Evolutionary conservation across 2,888 invertebrate species (phyloP).

Genomic region (Nyleta sp.): DNA sequence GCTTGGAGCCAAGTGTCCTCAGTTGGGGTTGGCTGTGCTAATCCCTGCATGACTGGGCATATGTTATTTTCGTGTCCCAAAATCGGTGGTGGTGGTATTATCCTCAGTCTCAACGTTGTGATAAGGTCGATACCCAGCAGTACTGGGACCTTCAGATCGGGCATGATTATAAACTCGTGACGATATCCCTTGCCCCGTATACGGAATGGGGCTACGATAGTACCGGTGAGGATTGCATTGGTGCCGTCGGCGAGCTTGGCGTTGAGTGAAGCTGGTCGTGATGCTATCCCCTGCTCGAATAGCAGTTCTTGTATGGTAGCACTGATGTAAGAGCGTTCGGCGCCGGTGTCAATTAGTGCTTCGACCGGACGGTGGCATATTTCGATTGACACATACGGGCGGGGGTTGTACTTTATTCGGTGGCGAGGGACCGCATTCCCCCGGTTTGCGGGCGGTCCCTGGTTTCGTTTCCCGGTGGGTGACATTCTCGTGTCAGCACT

Average conservation of each 20-base stretch:
- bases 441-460: background rate
- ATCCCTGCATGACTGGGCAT: no score
- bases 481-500: slow-evolving; percentile 7
- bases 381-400: no score
- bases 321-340: background rate
- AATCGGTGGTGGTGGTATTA: background rate
- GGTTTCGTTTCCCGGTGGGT: slow-evolving; percentile 4
- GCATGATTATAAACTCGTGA: background rate
- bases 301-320: background rate
- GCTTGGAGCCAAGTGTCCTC: no score
- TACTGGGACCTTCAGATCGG: background rate
- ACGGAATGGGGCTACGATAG: no score
- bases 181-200: no score
- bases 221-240: background rate
- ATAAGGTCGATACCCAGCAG: background rate
- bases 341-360: background rate
- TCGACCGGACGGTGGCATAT: no score
- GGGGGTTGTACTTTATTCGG: background rate
- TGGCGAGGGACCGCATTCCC: background rate
- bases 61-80: no score
- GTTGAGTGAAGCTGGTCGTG: background rate
- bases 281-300: no score
- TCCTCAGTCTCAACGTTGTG: background rate
- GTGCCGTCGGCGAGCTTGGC: background rate
- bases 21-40: no score